Evolutionary conservation across 2,113 vertebrate genomes (phyloP).

Genomic region (Anser brachyrhynchus): DNA sequence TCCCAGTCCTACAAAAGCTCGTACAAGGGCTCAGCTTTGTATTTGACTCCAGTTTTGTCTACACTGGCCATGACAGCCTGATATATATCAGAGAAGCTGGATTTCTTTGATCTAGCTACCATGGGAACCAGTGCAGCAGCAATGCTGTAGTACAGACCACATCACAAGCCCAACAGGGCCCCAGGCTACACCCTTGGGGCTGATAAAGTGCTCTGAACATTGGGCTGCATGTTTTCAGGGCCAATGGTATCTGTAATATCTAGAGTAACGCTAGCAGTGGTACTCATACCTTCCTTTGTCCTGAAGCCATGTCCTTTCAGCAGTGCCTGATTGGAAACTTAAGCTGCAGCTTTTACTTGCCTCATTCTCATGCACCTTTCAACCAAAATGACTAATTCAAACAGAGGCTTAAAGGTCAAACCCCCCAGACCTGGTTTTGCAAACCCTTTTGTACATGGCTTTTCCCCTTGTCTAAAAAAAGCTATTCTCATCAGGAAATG

Average conservation of each 20-base stretch:
- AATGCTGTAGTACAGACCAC: neutral
- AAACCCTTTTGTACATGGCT: neutral
- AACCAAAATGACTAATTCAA: slow-evolving; percentile 1
- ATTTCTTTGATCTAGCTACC: neutral
- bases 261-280: neutral
- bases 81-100: neutral
- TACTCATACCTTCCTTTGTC: neutral
- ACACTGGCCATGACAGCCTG: neutral
- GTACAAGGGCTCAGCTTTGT: neutral
- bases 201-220: neutral
- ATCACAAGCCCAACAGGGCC: neutral
- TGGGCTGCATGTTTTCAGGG: neutral
- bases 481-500: slow-evolving; percentile 30
- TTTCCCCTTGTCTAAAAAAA: neutral
- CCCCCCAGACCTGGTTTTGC: neutral
- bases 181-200: neutral
- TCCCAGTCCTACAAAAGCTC: neutral
- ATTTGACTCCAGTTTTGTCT: neutral
- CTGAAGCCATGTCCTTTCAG: neutral
- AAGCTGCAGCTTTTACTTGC: neutral
- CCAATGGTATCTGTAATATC: neutral
- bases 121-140: slow-evolving; percentile 25
- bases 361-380: neutral
- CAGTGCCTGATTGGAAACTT: neutral
- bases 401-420: slow-evolving; percentile 14